Percentiles rank a stretch among this genome's conserved stretches.
Conservation (phyloP, 2,888 invertebrate genomes). For the Charanyca ferruginea region DNA sequence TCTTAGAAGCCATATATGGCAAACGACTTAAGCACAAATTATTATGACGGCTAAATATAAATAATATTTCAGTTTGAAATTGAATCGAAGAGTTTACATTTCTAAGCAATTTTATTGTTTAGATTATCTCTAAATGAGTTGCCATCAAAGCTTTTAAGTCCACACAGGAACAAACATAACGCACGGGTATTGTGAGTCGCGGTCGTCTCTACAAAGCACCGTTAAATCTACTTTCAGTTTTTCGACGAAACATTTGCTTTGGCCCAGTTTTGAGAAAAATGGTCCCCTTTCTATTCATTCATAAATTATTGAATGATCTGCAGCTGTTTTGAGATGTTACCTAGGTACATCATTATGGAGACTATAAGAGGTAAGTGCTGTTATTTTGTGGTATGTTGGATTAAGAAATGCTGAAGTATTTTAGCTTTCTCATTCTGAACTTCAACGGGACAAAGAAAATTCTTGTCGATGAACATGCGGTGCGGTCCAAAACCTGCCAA, state of each 20-base stretch:
- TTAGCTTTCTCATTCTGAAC: constrained; percentile 60
- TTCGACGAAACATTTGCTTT: constrained; percentile 75
- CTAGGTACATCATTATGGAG: constrained; percentile 19
- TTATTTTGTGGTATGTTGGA: constrained; percentile 14
- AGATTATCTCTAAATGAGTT: constrained; percentile 48
- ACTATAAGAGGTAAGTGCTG: constrained; percentile 13
- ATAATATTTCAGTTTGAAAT: constrained; percentile 34
- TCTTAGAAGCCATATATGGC: constrained; percentile 50
- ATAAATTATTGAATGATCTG: constrained; percentile 52
- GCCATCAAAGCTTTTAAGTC: constrained; percentile 58
- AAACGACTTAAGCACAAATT: constrained; percentile 34
- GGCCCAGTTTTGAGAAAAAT: constrained; percentile 72
- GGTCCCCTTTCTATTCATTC: constrained; percentile 61
- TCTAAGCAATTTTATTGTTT: constrained; percentile 45
- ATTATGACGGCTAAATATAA: constrained; percentile 32
- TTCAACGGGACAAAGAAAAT: constrained; percentile 74
- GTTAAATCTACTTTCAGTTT: constrained; percentile 78
- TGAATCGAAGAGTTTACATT: constrained; percentile 30
- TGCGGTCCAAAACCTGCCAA: constrained; percentile 75
- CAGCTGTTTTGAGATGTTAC: constrained; percentile 35
- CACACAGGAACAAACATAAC: constrained; percentile 70
- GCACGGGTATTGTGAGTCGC: constrained; percentile 59
- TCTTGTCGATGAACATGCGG: constrained; percentile 66
- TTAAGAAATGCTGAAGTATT: constrained; percentile 39
- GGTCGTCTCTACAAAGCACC: constrained; percentile 71